Evolutionary conservation across 30 jellyfish, hydroid and myxozoan genomes (phyloP), one percentile per base, ranked within the genome.

Genomic region (Haliclystus octoradiatus): DNA sequence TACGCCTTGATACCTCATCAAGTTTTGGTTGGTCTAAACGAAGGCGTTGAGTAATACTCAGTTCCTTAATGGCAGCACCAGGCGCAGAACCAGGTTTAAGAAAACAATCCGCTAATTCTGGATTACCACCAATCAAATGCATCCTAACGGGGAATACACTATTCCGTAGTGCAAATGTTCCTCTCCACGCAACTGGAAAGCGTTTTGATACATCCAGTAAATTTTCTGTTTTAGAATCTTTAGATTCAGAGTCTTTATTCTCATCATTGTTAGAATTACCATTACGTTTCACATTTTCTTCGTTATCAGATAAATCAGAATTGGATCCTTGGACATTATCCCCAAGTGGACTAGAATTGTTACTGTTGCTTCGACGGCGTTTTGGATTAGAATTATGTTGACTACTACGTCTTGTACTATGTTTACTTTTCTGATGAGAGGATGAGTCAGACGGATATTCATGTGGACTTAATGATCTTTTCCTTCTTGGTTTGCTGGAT

Each of bases 111-210:
- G 98, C 98, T 27, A 89, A 40, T 64, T 89, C 98, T 15, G 98
- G 98, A 64, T 89, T 89, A 5, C 98, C 98, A 33, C 98, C 98
- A 34, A 89, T 79, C 26, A 89, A 77, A 76, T 89, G 98, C 95
- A 89, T 76, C 27, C 95, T 81, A 34, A 89, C 84, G 1, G 98
- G 98, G 66, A 89, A 89, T 3, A 92, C 93, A 79, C 98, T 89
- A 46, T 82, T 89, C 68, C 80, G 80, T 26, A 89, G 65, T 32
- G 95, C 98, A 81, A 89, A 77, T 4, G 95, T 94, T n/a, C 98
- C 98, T 70, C 95, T 71, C 98, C 98, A 89, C 1, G 95, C 98
- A 34, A 89, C 98, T 23, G 84, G 95, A 76, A 89, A 89, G 33
- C 98, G 73, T 51, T 89, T 89, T 0, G 98, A 85, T 46, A 89